Evolutionary conservation across 2,797 vertebrate genomes (phyloP), one percentile per base, ranked within the genome.

Genomic region (Antrozous pallidus): DNA sequence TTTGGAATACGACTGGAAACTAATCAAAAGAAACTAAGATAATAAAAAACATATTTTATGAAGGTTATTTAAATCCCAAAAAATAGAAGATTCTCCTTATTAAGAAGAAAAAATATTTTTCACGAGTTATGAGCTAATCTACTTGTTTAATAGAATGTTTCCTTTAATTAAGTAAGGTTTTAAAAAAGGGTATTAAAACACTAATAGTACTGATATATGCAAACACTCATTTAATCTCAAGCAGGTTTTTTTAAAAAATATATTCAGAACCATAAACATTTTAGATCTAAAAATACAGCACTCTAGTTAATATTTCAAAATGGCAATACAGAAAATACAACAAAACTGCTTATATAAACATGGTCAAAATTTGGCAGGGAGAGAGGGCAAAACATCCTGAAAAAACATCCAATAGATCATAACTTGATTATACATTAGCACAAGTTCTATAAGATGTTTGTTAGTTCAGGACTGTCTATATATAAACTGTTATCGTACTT

Each of bases 401-500:
- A 81, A 83, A 90, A 90, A 87, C 9, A 93, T 2, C 47, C n/a
- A 92, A 42, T 3, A 87, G 80, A 61, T 69, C 42, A 61, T 40
- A 70, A 80, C 63, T 45, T 51, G 56, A 90, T 90, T 70, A 45
- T 45, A 93, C 2, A 74, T 93, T 83, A 97, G 85, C 80, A 87
- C 78, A 95, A 94, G 13, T 96, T 97, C 88, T 96, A 95, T 82
- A 94, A 82, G 80, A 85, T 24, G 86, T 90, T 71, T 91, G 94
- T 97, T 95, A 94, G 94, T 63, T 96, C 95, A 69, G 92, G 92
- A 94, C 69, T 96, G 94, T 97, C 97, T 98, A 98, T 96, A 98
- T 97, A 97, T 98, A 98, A 98, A 98, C 96, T 96, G 79, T 95
- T 95, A 98, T 97, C 45, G 7, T 95, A 97, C 96, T 85, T 86